phyloP scores from a whole-genome alignment of 92 coral and sea anemone genomes.

The Epizoanthus ramosus region DNA sequence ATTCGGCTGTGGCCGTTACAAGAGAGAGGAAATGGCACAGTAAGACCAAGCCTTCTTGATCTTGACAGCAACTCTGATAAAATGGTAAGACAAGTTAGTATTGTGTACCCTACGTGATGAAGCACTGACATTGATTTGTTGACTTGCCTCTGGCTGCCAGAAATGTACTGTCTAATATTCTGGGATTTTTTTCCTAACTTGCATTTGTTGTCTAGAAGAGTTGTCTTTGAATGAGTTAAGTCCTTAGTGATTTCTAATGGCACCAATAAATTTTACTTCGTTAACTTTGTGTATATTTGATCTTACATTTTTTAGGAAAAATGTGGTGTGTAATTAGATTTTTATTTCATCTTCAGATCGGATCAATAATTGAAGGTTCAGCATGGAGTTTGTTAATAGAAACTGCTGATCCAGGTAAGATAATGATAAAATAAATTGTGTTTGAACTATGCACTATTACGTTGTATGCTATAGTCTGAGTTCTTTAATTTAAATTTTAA shows the following conservation, averaged over 20 bases:
- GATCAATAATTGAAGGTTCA: conserved; percentile 68
- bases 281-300: no score
- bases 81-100: conserved; percentile 53
- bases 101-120: not conserved
- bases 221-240: no score
- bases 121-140: not conserved
- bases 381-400: conserved; percentile 83
- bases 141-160: no score
- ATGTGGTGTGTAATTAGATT: not conserved
- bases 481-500: no score
- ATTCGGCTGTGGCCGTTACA: conserved; percentile 98
- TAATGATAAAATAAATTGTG: not conserved
- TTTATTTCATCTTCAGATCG: conserved; percentile 59
- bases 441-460: no score
- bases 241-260: no score
- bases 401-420: conserved; percentile 92
- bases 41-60: conserved; percentile 81
- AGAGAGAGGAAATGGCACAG: conserved; percentile 88
- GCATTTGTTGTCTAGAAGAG: no score
- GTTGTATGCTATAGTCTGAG: no score
- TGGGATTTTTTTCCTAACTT: no score
- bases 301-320: not conserved
- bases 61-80: conserved; percentile 67
- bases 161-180: no score
- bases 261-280: no score